Evolutionary conservation across 2,113 vertebrate species (phyloP).

Genomic region (Xenus cinereus): DNA sequence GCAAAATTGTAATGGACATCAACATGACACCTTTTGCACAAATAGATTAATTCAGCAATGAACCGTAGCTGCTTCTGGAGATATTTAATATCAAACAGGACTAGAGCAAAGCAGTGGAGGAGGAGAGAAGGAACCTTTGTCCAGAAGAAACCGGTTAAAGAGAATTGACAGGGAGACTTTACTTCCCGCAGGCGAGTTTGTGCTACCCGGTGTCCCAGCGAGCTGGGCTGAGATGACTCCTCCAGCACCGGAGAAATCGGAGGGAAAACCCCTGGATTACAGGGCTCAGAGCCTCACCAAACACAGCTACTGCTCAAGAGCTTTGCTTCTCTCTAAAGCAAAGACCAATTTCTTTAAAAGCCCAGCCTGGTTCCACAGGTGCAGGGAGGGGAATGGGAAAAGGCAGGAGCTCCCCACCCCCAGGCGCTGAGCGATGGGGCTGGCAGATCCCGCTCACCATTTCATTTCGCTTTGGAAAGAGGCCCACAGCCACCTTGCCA

Average conservation of each 20-base stretch:
- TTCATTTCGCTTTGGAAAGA: background rate
- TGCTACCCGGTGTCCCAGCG: accelerated
- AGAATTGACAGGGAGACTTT: background rate
- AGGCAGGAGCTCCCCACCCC: background rate
- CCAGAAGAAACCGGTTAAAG: background rate
- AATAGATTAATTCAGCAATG: background rate
- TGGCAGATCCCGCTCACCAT: background rate
- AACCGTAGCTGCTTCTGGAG: background rate
- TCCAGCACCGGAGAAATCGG: background rate
- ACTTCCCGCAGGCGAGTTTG: accelerated
- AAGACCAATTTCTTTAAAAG: background rate
- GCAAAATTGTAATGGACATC: background rate
- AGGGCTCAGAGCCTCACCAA: background rate
- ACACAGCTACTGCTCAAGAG: background rate
- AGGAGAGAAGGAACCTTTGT: background rate
- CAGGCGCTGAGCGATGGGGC: too few species aligned
- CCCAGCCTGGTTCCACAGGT: background rate
- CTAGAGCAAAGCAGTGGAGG: background rate
- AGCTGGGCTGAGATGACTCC: background rate
- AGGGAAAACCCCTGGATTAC: background rate
- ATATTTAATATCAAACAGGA: background rate
- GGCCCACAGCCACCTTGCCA: background rate
- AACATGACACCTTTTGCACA: background rate
- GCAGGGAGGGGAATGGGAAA: background rate
- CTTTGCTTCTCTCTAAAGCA: background rate